A percentile compares a stretch with the other conserved stretches of the same genome.
Evolutionary conservation across 1,140 invertebrate genomes (phyloP).

Genomic region (Cotesia vestalis): DNA sequence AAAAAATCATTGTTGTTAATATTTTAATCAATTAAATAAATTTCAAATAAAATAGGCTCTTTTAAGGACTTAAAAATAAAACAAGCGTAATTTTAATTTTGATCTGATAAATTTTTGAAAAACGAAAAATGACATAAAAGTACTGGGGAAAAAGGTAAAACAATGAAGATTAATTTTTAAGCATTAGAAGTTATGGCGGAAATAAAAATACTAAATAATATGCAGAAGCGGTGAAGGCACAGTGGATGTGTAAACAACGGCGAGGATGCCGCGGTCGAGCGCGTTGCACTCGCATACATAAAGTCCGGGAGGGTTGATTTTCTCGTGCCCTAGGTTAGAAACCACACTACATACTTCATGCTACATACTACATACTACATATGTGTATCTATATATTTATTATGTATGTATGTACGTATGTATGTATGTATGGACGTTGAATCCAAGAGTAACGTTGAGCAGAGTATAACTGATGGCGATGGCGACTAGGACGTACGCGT

Average conservation of each 20-base stretch:
- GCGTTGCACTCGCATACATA: slow-evolving; percentile 18
- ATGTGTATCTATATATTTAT: slow-evolving; percentile 6
- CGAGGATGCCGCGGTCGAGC: slow-evolving; percentile 21
- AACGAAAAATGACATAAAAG: too few relatives aligned
- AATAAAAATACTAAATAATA: too few relatives aligned
- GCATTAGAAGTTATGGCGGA: background rate
- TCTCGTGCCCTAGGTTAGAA: slow-evolving; percentile 37
- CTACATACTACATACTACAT: background rate
- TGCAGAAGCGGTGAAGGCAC: too few relatives aligned
- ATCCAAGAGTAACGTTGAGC: background rate
- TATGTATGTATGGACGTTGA: too few relatives aligned
- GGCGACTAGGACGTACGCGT: slow-evolving; percentile 17
- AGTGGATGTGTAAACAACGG: background rate
- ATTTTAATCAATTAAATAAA: too few relatives aligned
- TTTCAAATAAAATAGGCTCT: too few relatives aligned
- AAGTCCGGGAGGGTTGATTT: slow-evolving; percentile 55
- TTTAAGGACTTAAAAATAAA: too few relatives aligned
- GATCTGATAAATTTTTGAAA: too few relatives aligned
- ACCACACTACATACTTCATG: background rate
- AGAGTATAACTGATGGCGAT: slow-evolving; percentile 7
- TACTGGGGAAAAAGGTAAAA: too few relatives aligned
- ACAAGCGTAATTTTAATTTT: too few relatives aligned
- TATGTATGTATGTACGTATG: background rate
- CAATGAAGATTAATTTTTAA: too few relatives aligned
- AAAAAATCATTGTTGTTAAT: too few relatives aligned